Conservation (phyloP, 2,888 invertebrate species). For the Idaea dimidiata region DNA sequence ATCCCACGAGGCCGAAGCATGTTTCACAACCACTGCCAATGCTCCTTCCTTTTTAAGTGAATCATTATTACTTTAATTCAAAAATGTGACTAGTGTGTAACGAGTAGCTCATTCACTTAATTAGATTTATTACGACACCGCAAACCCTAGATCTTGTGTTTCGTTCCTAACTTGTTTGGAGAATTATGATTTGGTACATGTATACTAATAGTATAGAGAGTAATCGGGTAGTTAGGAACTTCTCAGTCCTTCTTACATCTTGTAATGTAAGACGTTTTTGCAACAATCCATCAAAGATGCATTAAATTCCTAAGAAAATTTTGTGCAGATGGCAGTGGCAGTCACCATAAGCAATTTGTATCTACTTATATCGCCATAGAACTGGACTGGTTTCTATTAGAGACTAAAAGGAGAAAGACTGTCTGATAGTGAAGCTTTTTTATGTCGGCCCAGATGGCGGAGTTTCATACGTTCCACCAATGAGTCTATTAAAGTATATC, state of each 20-base stretch:
- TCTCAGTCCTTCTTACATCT: not conserved
- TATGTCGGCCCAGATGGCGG: too few relatives aligned
- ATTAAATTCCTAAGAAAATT: slow-evolving; percentile 19
- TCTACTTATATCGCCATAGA: slow-evolving; percentile 25
- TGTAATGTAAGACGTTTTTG: slow-evolving; percentile 28
- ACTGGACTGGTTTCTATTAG: too few relatives aligned
- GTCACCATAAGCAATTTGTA: slow-evolving; percentile 28
- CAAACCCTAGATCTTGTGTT: slow-evolving; percentile 13
- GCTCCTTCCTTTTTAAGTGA: slow-evolving; percentile 54
- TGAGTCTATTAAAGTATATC: too few relatives aligned
- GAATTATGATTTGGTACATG: not conserved
- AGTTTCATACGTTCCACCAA: too few relatives aligned
- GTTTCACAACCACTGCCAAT: slow-evolving; percentile 56
- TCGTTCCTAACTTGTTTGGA: slow-evolving; percentile 1
- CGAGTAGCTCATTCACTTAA: slow-evolving; percentile 16
- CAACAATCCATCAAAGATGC: slow-evolving; percentile 25
- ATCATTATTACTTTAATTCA: slow-evolving; percentile 45
- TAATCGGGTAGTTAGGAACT: not conserved
- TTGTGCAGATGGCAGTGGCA: slow-evolving; percentile 13
- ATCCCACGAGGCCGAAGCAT: slow-evolving; percentile 65
- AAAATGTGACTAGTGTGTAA: slow-evolving; percentile 30
- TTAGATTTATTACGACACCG: slow-evolving; percentile 8
- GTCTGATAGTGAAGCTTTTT: too few relatives aligned
- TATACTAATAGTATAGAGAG: too few relatives aligned
- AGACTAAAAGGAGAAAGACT: too few relatives aligned